Evolutionary conservation across 2,113 vertebrate species (phyloP).

Genomic region (Lycaon pictus): DNA sequence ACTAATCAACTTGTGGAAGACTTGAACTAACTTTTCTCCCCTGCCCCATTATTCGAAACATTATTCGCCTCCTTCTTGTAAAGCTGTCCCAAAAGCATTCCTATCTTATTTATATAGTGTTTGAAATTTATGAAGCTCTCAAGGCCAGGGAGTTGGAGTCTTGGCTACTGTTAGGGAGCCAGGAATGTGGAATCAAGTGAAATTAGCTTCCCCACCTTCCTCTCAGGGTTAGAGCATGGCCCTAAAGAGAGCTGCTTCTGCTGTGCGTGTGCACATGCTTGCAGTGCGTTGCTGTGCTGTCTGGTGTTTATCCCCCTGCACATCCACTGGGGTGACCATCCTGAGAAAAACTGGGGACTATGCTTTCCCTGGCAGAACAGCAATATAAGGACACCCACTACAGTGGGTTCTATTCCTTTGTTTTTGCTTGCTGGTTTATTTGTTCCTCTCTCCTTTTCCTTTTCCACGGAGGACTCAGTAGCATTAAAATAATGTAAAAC

Average conservation of each 20-base stretch:
- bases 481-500: conserved; percentile 45
- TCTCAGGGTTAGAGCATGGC: neutral
- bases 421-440: conserved; percentile 4
- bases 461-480: neutral
- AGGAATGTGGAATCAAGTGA: neutral
- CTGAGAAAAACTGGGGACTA: neutral
- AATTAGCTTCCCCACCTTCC: neutral
- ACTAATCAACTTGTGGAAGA: neutral
- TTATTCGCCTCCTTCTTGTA: neutral
- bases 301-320: neutral
- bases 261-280: neutral
- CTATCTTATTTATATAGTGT: conserved; percentile 44
- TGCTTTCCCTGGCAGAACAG: neutral
- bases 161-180: neutral
- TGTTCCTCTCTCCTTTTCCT: neutral
- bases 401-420: neutral
- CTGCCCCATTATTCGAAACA: neutral
- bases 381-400: neutral
- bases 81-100: conserved; percentile 47
- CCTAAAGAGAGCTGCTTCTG: neutral
- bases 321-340: neutral
- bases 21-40: neutral
- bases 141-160: neutral
- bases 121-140: conserved; percentile 16
- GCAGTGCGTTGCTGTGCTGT: neutral